These are phyloP conservation scores for Pseudolaguvia tuberculata DNA, from an alignment of 2,113 vertebrate species.

Conservation along the genomic window DNA sequence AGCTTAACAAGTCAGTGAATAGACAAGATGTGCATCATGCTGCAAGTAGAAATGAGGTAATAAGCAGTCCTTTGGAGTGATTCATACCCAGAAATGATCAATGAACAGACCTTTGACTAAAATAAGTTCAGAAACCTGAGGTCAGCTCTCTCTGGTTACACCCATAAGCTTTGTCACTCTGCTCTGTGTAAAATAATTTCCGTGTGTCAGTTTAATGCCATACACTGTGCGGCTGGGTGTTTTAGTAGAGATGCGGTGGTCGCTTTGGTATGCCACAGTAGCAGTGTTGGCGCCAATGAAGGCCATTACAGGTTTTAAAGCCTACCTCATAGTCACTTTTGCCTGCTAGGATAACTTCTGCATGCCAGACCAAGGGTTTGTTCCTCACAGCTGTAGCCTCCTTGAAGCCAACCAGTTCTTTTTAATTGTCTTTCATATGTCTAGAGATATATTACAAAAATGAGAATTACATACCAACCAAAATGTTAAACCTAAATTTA, in stretches of 20 bases:
- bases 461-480: background rate
- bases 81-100: conserved; percentile 30
- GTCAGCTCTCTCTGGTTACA: conserved; percentile 38
- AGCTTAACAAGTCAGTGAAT: conserved; percentile 37
- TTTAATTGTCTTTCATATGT: conserved; percentile 8
- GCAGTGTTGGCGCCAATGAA: conserved; percentile 39
- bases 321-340: conserved; percentile 32
- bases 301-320: conserved; percentile 38
- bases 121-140: conserved; percentile 40
- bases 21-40: conserved; percentile 23
- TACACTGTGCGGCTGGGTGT: conserved; percentile 21
- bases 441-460: background rate
- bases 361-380: conserved; percentile 31
- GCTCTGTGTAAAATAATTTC: conserved; percentile 23
- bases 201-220: conserved; percentile 24
- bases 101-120: conserved; percentile 20
- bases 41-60: conserved; percentile 28
- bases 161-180: background rate
- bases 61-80: conserved; percentile 22
- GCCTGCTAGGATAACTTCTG: conserved; percentile 42
- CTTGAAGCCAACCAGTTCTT: conserved; percentile 5
- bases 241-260: conserved; percentile 37
- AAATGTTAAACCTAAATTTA: background rate
- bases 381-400: conserved; percentile 19
- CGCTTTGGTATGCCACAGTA: conserved; percentile 41